Base-by-base conservation (phyloP, 1,140 invertebrate species). In the Conus betulinus region DNA sequence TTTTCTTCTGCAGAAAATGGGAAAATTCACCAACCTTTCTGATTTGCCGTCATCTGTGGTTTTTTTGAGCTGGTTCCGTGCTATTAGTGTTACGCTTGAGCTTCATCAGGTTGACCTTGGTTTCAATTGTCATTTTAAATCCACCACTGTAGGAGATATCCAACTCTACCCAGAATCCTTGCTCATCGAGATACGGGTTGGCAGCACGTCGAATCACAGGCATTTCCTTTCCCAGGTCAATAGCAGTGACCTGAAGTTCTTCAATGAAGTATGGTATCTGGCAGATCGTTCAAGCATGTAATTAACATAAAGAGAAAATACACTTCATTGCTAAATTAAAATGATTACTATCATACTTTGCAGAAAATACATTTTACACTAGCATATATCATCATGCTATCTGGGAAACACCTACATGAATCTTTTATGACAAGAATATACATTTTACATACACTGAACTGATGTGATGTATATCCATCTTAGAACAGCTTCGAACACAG, bases 51-150 rank as follows among this genome's bases (percentile, higher is more conserved):
- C 76, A 6, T 51, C 76, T 11, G 11, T 78, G 76, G 76, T 39
- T 23, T 23, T 10, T 8, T 39, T 51, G 76, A 15, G 76, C 10
- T 78, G 39, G 39, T 39, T 39, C 39, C 0, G 39, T 60, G 8
- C 57, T 60, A 7, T 20, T 11, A 20, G 67, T 78, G 53, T 23
- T 57, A 39, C 57, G 52, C 85, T 96, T 96, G 13, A 99, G 96
- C 93, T 98, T 98, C 97, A 99, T 97, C 67, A 99, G 96, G 96
- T 99, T 99, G n/a, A 99, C 95, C 94, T 99, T 98, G 0, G 99
- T 99, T 93, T 98, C 98, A 25, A 99, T 96, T 2, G 97, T 98
- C 96, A 99, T 97, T 87, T 97, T 96, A 55, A 98, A 97, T 84
- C 97, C 97, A 55, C 99, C 99, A 91, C 97, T 97, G 95, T 99